Evolutionary conservation across 2,113 vertebrate genomes (phyloP).

Genomic region (Mormoops blainvillei): DNA sequence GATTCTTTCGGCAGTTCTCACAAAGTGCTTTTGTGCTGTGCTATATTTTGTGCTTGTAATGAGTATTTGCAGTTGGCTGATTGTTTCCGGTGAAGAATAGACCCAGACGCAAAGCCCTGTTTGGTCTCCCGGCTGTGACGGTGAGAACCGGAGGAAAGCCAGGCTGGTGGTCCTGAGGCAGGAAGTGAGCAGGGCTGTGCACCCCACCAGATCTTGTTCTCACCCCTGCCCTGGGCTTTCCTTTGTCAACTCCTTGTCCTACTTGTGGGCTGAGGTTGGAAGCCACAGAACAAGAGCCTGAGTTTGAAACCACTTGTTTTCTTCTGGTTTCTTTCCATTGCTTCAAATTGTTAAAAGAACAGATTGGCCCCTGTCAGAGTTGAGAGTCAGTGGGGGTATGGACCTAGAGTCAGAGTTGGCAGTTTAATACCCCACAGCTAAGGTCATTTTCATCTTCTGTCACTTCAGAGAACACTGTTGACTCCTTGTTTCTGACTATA

Average conservation of each 20-base stretch:
- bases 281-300: not conserved
- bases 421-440: not conserved
- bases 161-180: not conserved
- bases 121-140: not conserved
- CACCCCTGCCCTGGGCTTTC: not conserved
- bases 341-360: not conserved
- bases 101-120: not conserved
- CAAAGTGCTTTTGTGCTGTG: constrained; percentile 27
- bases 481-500: not conserved
- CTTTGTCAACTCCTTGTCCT: not conserved
- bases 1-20: constrained; percentile 26
- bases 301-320: constrained; percentile 9
- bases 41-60: not conserved
- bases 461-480: not conserved
- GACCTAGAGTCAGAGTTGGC: not conserved
- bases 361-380: not conserved
- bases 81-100: constrained; percentile 46
- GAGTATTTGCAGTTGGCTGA: not conserved
- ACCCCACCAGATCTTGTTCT: not conserved
- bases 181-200: not conserved
- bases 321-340: not conserved
- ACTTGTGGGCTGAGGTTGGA: not conserved
- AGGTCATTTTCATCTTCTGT: not conserved
- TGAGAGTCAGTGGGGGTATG: not conserved
- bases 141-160: not conserved